phyloP scores from a whole-genome alignment of 35 echinoderm and acorn worm genomes.

The Eucidaris tribuloides region DNA sequence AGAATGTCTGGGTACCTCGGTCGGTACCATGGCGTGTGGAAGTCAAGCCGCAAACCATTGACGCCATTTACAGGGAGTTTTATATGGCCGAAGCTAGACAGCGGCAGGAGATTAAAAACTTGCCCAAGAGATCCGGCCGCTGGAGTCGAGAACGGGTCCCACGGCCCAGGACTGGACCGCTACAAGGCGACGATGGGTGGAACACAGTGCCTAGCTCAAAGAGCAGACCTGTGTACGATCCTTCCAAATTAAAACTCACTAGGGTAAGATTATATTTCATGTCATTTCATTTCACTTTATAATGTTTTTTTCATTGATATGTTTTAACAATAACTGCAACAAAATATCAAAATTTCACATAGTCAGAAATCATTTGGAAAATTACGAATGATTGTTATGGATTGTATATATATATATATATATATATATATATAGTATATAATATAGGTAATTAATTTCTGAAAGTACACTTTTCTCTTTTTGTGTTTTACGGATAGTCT shows the following conservation, averaged over 20 bases:
- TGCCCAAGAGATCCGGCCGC: neutral
- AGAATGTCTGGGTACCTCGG: constrained; percentile 85
- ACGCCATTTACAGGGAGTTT: constrained; percentile 67
- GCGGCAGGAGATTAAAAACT: constrained; percentile 66
- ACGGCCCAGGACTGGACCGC: neutral
- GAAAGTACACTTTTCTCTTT: no score
- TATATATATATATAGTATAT: no score
- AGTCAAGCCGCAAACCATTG: constrained; percentile 74
- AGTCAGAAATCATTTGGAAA: no score
- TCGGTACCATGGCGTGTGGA: constrained; percentile 71
- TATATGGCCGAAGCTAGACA: constrained; percentile 29
- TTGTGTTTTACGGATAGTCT: no score
- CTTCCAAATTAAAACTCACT: constrained; percentile 82
- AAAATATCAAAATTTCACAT: no score
- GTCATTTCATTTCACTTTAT: no score
- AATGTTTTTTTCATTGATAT: no score
- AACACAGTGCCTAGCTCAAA: constrained; percentile 48
- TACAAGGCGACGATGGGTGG: constrained; percentile 69
- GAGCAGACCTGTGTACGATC: constrained; percentile 66
- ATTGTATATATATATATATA: no score
- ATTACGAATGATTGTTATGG: no score
- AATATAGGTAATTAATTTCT: no score
- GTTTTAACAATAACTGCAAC: no score
- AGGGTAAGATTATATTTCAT: no score
- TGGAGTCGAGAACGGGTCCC: constrained; percentile 14